Evolutionary conservation across 2,113 vertebrate species (phyloP).

Genomic region (Hymenochirus boettgeri): DNA sequence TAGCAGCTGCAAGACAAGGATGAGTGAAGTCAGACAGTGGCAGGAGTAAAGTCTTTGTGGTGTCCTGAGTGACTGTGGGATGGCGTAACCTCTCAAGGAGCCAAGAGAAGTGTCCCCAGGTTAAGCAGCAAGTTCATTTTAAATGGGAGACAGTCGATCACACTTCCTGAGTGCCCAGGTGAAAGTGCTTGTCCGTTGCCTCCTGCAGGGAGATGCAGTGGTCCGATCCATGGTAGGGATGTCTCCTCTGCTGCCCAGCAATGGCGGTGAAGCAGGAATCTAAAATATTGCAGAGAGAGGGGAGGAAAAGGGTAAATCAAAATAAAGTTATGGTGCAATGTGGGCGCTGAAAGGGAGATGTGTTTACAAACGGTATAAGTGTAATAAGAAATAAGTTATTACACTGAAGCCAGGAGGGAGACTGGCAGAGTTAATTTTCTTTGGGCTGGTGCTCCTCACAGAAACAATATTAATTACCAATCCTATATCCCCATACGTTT

Average conservation of each 20-base stretch:
- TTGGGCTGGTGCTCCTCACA: too few species aligned
- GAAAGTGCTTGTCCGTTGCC: slow-evolving; percentile 19
- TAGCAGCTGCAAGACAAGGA: not conserved
- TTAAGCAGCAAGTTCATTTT: slow-evolving; percentile 14
- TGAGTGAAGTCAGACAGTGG: not conserved
- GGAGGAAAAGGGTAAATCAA: too few species aligned
- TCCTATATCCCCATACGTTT: too few species aligned
- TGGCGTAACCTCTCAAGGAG: slow-evolving; percentile 7
- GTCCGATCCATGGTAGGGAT: slow-evolving; percentile 23
- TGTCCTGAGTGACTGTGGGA: slow-evolving; percentile 29
- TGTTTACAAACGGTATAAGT: too few species aligned
- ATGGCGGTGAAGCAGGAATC: slow-evolving; percentile 9
- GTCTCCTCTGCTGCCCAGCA: slow-evolving; percentile 7
- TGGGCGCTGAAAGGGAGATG: too few species aligned
- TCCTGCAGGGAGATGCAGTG: slow-evolving; percentile 28
- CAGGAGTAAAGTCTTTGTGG: slow-evolving; percentile 14
- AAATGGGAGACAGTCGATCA: not conserved
- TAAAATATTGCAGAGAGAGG: not conserved
- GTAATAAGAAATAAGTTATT: too few species aligned
- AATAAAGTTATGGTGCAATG: too few species aligned
- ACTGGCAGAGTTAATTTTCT: too few species aligned
- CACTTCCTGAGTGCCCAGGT: slow-evolving; percentile 27
- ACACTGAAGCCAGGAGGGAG: too few species aligned
- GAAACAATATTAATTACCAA: too few species aligned
- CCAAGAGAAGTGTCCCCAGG: slow-evolving; percentile 8